phyloP scores from a whole-genome alignment of 2,113 vertebrate genomes.

The Tachycineta bicolor region DNA sequence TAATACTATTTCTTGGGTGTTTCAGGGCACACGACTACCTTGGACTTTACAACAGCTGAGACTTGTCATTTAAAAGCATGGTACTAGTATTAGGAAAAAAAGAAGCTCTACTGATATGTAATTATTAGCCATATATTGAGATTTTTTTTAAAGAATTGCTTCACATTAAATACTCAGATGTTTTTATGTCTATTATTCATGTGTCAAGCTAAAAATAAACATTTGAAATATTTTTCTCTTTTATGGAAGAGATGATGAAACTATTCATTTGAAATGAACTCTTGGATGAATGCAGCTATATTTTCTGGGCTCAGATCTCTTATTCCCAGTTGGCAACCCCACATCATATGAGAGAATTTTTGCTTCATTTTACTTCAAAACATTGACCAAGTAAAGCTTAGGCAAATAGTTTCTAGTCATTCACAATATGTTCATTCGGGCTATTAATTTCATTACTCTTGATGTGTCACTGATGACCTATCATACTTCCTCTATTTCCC shows the following conservation, averaged over 20 bases:
- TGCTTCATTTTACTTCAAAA: background rate
- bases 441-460: background rate
- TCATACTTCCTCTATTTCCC: background rate
- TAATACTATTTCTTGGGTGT: slow-evolving; percentile 66
- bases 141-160: background rate
- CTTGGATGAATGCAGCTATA: background rate
- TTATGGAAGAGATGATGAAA: slow-evolving; percentile 13
- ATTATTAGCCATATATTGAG: background rate
- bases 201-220: slow-evolving; percentile 20
- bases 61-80: background rate
- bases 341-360: background rate
- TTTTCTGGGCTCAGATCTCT: slow-evolving; percentile 9
- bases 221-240: slow-evolving; percentile 35
- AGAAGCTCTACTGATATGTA: background rate
- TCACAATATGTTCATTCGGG: background rate
- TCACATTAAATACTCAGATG: background rate
- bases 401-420: background rate
- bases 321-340: background rate
- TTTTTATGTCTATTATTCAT: background rate
- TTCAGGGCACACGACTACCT: slow-evolving; percentile 37
- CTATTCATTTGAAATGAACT: background rate
- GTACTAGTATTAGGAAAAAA: background rate
- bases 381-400: background rate
- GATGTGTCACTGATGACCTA: background rate
- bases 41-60: slow-evolving; percentile 52